Evolutionary conservation across 2,113 vertebrate species (phyloP).

Genomic region (Pomatorhinus ruficollis): DNA sequence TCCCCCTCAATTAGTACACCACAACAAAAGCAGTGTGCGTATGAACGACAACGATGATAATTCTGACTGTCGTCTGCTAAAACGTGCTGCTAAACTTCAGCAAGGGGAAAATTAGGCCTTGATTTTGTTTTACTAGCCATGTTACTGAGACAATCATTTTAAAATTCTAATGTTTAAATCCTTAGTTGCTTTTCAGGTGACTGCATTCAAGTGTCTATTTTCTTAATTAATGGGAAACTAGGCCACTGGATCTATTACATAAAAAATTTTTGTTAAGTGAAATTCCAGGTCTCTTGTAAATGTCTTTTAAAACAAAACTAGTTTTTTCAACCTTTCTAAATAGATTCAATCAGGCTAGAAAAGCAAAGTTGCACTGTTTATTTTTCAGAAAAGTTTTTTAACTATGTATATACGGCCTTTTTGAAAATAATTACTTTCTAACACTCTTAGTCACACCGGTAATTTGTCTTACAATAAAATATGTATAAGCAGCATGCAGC

Average conservation of each 20-base stretch:
- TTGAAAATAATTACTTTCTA: conserved; percentile 33
- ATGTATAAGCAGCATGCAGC: neutral
- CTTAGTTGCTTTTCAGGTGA: conserved; percentile 13
- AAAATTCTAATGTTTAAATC: neutral
- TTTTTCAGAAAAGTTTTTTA: neutral
- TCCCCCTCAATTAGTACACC: neutral
- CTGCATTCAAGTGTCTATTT: conserved; percentile 10
- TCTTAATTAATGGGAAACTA: conserved; percentile 49
- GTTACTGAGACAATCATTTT: neutral
- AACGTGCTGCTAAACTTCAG: neutral
- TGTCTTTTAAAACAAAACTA: conserved; percentile 15
- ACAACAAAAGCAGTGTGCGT: neutral
- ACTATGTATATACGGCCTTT: neutral
- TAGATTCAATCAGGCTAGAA: neutral
- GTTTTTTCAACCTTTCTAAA: neutral
- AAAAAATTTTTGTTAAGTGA: conserved; percentile 12
- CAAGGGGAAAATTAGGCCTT: neutral
- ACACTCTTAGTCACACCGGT: neutral
- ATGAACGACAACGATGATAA: neutral
- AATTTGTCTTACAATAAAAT: conserved; percentile 23
- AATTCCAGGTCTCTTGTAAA: conserved; percentile 26
- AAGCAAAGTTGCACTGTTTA: neutral
- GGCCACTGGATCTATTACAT: conserved; percentile 41
- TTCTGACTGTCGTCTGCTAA: neutral
- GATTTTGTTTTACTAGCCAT: neutral